Evolutionary conservation across 2,113 vertebrate genomes (phyloP).

Genomic region (Gulo gulo): DNA sequence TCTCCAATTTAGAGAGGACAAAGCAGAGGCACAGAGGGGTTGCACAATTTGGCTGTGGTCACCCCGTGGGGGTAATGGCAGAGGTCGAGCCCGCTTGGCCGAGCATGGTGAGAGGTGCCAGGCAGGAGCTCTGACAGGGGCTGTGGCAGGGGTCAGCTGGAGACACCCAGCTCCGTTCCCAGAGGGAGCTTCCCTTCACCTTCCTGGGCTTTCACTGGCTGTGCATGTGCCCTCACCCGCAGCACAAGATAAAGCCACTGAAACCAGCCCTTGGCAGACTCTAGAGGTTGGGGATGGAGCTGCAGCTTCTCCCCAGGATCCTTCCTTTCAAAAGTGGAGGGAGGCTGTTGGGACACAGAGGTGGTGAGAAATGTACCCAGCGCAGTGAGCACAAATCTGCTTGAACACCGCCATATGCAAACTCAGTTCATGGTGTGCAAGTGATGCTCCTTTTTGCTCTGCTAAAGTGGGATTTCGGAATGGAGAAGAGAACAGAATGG

Average conservation of each 20-base stretch:
- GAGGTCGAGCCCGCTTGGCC: rapidly evolving
- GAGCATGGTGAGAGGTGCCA: rapidly evolving
- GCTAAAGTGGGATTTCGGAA: not conserved
- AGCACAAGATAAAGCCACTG: rapidly evolving
- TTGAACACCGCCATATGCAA: not conserved
- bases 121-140: not conserved
- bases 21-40: not conserved
- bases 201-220: rapidly evolving
- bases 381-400: rapidly evolving
- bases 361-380: rapidly evolving
- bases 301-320: rapidly evolving
- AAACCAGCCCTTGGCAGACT: rapidly evolving
- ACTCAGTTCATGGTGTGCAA: rapidly evolving
- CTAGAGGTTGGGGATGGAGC: not conserved
- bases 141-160: rapidly evolving
- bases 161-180: not conserved
- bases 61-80: rapidly evolving
- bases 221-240: rapidly evolving
- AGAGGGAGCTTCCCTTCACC: not conserved
- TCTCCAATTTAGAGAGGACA: too few relatives aligned
- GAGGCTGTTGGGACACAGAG: rapidly evolving
- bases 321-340: too few relatives aligned
- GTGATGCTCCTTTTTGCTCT: rapidly evolving
- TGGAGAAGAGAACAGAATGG: too few relatives aligned
- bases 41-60: rapidly evolving